Base-by-base conservation (phyloP, 2,888 invertebrate genomes). In the Amphimallon solstitiale region DNA sequence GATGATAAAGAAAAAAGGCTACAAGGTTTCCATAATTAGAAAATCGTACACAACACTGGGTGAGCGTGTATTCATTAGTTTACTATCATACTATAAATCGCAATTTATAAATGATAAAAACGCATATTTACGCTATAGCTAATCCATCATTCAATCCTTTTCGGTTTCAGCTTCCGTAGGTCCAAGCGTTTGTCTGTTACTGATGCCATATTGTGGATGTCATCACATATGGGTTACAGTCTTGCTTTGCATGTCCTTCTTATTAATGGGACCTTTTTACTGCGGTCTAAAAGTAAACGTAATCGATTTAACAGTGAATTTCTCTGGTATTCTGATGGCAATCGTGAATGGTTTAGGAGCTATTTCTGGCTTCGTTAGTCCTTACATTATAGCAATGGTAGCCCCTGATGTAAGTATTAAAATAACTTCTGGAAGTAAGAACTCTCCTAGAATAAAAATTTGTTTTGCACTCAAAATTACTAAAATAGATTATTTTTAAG, bases 191-290 rank as follows among this genome's bases (percentile, higher is more conserved):
- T 87, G 88, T 75, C 86, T 89, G 49, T 83, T 89, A 70, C 83
- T 85, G 60, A 89, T 89, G 43, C 87, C 88, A 54, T 89, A 89
- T 75, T 86, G 87, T 1, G 88, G 87, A 40, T 89, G 89, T 75
- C 82, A 88, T 73, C 77, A 84, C 10, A 74, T 80, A 67, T 76
- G 85, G 51, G 85, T 88, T 4, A 84, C 85, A 43, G 69, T 74
- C 4, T 80, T 88, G 65, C 88, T 89, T 77, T 86, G 89, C 59
- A 78, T 86, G 29, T 86, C 84, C 29, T 86, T 89, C 88, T 87
- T 86, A 35, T 86, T 88, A 67, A 90, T 90, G 89, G 90, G 89
- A 1, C 87, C 88, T 0, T 90, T 88, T 79, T 90, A 90, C 75
- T 88, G 89, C 72, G 88, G 88, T 66, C 86, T 89, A 75, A 88